These are phyloP conservation scores for Cossypha polioptera DNA, from an alignment of 2,797 vertebrate species.

Conservation along the genomic window DNA sequence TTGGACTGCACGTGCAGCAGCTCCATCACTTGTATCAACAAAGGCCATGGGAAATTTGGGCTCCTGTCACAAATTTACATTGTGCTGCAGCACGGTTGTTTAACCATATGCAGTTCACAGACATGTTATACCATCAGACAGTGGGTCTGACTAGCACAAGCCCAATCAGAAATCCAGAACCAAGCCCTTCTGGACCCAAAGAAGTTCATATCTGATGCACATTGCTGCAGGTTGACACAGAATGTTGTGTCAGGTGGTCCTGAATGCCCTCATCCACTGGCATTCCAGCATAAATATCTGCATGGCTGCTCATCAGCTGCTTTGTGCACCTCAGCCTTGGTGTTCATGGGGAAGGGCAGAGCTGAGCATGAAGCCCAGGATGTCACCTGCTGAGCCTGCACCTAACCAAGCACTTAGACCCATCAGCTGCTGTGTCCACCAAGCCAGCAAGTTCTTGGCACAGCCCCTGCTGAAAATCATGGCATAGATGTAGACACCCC, in stretches of 20 bases:
- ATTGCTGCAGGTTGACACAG: background rate
- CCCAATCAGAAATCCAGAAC: background rate
- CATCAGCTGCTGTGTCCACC: background rate
- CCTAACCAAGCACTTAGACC: background rate
- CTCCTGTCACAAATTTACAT: background rate
- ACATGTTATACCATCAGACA: background rate
- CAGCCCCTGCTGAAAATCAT: background rate
- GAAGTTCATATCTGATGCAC: background rate
- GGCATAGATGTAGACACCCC: background rate
- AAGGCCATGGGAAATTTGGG: background rate
- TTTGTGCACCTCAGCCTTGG: background rate
- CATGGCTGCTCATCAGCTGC: background rate
- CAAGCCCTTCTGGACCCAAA: background rate
- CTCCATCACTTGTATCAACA: background rate
- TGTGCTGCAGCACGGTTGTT: fast-evolving
- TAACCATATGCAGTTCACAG: background rate
- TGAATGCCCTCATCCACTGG: background rate
- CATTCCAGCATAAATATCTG: background rate
- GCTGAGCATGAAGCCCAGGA: background rate
- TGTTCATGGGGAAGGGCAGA: background rate
- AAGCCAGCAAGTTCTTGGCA: background rate
- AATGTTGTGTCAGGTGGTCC: background rate
- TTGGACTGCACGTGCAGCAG: fast-evolving
- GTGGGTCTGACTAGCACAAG: background rate
- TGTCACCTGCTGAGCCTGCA: background rate